Conservation (phyloP, 1,140 invertebrate genomes). For the Aphidius ervi region DNA sequence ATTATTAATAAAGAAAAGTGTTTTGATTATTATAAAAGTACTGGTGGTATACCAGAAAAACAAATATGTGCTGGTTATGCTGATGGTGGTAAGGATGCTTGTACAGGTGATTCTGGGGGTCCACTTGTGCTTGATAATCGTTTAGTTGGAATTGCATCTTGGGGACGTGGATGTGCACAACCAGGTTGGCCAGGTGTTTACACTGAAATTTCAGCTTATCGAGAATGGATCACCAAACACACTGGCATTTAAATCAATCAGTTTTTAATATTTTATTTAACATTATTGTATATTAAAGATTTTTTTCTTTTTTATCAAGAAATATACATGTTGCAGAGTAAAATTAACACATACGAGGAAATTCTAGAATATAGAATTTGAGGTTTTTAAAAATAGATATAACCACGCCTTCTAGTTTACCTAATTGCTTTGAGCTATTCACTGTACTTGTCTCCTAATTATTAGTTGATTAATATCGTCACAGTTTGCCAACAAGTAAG, state of each 20-base stretch:
- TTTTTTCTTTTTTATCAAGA: no score
- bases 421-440: slow-evolving; percentile 43
- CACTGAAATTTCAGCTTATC: slow-evolving; percentile 47
- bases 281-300: no score
- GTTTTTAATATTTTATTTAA: no score
- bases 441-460: slow-evolving; percentile 49
- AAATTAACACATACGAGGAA: slow-evolving; percentile 10
- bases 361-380: slow-evolving; percentile 7
- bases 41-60: slow-evolving; percentile 29
- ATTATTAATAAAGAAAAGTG: slow-evolving; percentile 32
- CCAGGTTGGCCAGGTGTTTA: slow-evolving; percentile 53
- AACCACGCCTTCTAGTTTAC: slow-evolving; percentile 46
- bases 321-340: no score
- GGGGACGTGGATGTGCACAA: slow-evolving; percentile 56
- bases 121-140: slow-evolving; percentile 38
- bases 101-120: slow-evolving; percentile 52
- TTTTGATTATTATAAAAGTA: slow-evolving; percentile 20
- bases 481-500: slow-evolving; percentile 16
- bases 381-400: slow-evolving; percentile 38
- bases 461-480: slow-evolving; percentile 44
- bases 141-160: slow-evolving; percentile 57
- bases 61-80: slow-evolving; percentile 51
- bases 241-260: slow-evolving; percentile 4
- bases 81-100: slow-evolving; percentile 52
- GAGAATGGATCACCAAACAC: slow-evolving; percentile 43